Conservation (phyloP, 2,888 invertebrate species). For the Nomada fabriciana region DNA sequence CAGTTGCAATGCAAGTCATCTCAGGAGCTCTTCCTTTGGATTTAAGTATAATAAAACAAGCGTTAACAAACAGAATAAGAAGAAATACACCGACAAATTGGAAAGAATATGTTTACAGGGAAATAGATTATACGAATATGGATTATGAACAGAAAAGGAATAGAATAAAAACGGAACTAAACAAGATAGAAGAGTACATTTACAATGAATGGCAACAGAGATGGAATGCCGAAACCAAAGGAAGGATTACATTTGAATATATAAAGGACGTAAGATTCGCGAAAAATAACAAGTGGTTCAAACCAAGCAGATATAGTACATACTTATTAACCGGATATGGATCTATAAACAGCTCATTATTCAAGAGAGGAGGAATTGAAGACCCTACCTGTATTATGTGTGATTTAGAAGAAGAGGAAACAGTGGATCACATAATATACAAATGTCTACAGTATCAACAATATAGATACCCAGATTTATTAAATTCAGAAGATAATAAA, state of each 20-base stretch:
- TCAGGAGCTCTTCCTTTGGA: no score
- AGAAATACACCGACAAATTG: no score
- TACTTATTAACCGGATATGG: neutral
- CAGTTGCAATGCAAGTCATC: no score
- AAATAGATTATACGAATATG: no score
- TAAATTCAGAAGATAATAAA: neutral
- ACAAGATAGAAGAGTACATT: no score
- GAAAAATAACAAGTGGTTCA: neutral
- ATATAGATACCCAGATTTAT: neutral
- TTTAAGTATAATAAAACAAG: no score
- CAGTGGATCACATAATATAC: neutral
- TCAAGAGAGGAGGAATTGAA: neutral
- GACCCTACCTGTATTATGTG: neutral
- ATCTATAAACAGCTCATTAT: neutral
- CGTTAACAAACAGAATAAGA: no score
- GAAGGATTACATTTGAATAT: neutral
- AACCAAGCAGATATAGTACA: neutral
- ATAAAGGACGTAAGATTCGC: neutral
- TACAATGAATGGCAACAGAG: no score
- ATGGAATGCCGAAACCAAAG: neutral
- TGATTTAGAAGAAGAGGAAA: neutral
- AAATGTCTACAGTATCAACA: neutral
- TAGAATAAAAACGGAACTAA: no score
- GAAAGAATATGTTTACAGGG: no score
- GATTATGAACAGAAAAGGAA: no score